A percentile compares a stretch with the other conserved stretches of the same genome.
Conservation (phyloP, 2,888 invertebrate species). For the Lapara coniferarum region DNA sequence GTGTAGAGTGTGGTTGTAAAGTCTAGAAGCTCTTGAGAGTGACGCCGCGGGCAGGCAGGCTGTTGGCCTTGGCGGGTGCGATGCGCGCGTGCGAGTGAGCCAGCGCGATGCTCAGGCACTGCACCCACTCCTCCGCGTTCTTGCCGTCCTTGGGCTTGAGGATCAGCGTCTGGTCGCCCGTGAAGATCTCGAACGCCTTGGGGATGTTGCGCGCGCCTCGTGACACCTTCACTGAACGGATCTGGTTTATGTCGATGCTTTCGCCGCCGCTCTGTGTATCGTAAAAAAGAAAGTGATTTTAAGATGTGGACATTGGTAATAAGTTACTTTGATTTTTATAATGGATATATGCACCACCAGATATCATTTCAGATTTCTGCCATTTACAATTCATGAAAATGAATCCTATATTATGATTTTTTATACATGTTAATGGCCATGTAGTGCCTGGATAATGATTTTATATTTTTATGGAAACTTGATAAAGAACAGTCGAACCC, state of each 20-base stretch:
- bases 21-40: constrained; percentile 75
- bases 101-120: constrained; percentile 96
- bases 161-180: constrained; percentile 95
- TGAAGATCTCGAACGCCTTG: constrained; percentile 98
- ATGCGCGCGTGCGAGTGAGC: constrained; percentile 91
- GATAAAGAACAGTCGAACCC: too few species aligned
- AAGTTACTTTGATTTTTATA: too few species aligned
- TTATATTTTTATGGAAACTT: too few species aligned
- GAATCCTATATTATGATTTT: too few species aligned
- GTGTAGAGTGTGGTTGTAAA: too few species aligned
- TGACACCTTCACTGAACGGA: constrained; percentile 96
- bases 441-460: too few species aligned
- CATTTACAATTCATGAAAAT: too few species aligned
- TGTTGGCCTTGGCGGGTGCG: constrained; percentile 78
- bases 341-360: too few species aligned
- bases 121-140: constrained; percentile 98
- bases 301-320: background rate
- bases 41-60: constrained; percentile 76
- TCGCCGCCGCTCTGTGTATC: constrained; percentile 90
- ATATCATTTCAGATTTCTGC: too few species aligned
- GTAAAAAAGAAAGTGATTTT: background rate
- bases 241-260: constrained; percentile 95
- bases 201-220: constrained; percentile 96
- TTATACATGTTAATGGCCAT: too few species aligned
- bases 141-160: constrained; percentile 97